Percentiles rank a stretch among this genome's conserved stretches.
Evolutionary conservation across 2,888 invertebrate species (phyloP).

Genomic region (Caenorhabditis sp.): DNA sequence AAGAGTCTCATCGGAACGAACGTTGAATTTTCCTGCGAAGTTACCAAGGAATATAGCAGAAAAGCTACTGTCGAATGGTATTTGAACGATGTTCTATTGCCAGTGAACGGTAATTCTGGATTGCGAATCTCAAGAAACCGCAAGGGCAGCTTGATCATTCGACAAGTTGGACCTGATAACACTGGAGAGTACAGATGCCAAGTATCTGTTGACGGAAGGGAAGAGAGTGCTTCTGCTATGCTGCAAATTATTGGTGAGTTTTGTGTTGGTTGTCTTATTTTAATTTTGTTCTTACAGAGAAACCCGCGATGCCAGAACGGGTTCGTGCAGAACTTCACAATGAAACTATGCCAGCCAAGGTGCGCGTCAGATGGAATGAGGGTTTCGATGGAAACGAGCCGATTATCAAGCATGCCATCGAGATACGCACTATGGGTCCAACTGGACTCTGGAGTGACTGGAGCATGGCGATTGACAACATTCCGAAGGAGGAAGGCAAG

Average conservation of each 20-base stretch:
- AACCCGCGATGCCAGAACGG: conserved; percentile 94
- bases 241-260: conserved; percentile 89
- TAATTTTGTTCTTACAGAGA: conserved; percentile 86
- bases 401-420: conserved; percentile 90
- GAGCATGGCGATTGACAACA: conserved; percentile 87
- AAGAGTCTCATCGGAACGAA: conserved; percentile 94
- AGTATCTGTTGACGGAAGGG: conserved; percentile 94
- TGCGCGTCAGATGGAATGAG: conserved; percentile 84
- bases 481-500: conserved; percentile 84
- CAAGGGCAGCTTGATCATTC: conserved; percentile 70
- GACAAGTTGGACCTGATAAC: conserved; percentile 87
- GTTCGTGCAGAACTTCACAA: conserved; percentile 91
- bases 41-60: conserved; percentile 90
- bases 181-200: conserved; percentile 91
- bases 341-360: conserved; percentile 88
- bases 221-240: conserved; percentile 88
- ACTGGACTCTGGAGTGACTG: conserved; percentile 80
- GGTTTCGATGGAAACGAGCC: conserved; percentile 98
- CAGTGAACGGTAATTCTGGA: conserved; percentile 64
- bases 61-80: conserved; percentile 72
- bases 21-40: conserved; percentile 94
- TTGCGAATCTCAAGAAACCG: conserved; percentile 66
- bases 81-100: conserved; percentile 68
- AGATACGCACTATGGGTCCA: conserved; percentile 90
- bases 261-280: neutral